Conservation (phyloP, 2,888 invertebrate genomes). For the Acleris laterana region DNA sequence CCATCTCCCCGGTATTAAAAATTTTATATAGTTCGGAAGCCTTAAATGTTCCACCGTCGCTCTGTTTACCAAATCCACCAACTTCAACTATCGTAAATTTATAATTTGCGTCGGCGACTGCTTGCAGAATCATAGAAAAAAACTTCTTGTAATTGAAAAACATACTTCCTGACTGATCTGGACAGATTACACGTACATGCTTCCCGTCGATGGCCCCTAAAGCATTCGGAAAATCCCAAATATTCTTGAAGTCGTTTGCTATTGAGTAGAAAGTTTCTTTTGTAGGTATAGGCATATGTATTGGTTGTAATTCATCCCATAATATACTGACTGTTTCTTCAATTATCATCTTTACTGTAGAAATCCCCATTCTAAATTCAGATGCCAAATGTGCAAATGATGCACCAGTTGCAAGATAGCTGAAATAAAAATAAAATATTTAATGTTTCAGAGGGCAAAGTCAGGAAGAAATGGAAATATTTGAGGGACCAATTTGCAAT, state of each 20-base stretch:
- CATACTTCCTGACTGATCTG: slow-evolving; percentile 16
- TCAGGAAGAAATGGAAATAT: slow-evolving; percentile 43
- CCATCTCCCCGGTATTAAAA: too few species aligned
- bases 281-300: slow-evolving; percentile 23
- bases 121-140: slow-evolving; percentile 3
- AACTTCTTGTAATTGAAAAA: too few species aligned
- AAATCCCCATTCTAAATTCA: slow-evolving; percentile 34
- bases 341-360: slow-evolving; percentile 33
- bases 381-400: slow-evolving; percentile 29
- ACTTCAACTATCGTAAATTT: slow-evolving; percentile 12
- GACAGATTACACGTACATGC: slow-evolving; percentile 22
- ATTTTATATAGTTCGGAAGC: too few species aligned
- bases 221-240: slow-evolving; percentile 28
- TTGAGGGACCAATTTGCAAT: slow-evolving; percentile 41
- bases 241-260: slow-evolving; percentile 8
- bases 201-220: slow-evolving; percentile 13
- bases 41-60: too few species aligned
- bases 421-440: slow-evolving; percentile 13
- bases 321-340: slow-evolving; percentile 32
- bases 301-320: slow-evolving; percentile 27
- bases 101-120: slow-evolving; percentile 7
- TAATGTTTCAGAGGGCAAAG: slow-evolving; percentile 40
- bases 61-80: too few species aligned
- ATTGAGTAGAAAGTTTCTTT: slow-evolving; percentile 18
- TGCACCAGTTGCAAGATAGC: slow-evolving; percentile 11